Percentiles rank a stretch among this genome's conserved stretches.
These are phyloP conservation scores for Pseudorasbora parva DNA, from an alignment of 2,113 vertebrate genomes.

Conservation along the genomic window DNA sequence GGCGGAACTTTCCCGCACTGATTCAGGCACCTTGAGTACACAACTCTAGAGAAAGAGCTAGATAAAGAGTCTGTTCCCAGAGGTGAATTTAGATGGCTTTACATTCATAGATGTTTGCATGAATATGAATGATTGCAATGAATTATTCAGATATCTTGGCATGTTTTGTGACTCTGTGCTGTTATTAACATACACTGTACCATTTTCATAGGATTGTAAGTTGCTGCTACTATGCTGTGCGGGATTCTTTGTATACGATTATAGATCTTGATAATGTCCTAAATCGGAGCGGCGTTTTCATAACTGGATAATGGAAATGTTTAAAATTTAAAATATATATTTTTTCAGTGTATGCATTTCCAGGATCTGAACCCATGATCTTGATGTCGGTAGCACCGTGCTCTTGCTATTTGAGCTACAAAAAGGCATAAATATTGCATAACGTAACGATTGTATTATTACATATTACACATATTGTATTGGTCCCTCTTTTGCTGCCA, in stretches of 20 bases:
- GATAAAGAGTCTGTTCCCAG: constrained; percentile 6
- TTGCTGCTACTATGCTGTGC: background rate
- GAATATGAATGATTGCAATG: constrained; percentile 42
- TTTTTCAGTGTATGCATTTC: background rate
- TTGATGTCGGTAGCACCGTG: background rate
- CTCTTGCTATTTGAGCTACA: background rate
- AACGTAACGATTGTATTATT: no score
- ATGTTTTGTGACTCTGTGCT: constrained; percentile 14
- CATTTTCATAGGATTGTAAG: constrained; percentile 3
- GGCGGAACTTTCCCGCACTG: constrained; percentile 36
- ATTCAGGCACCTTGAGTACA: constrained; percentile 20
- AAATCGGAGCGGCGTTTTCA: background rate
- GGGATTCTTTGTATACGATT: background rate
- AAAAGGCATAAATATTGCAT: background rate
- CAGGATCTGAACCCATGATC: background rate
- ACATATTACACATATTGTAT: no score
- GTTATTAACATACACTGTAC: constrained; percentile 22
- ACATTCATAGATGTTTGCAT: constrained; percentile 23
- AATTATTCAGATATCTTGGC: constrained; percentile 32
- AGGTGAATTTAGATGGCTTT: constrained; percentile 31
- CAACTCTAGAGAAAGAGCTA: background rate
- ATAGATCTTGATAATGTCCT: background rate
- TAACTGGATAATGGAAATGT: background rate
- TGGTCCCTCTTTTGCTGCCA: no score
- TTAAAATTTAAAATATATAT: background rate